These are phyloP conservation scores for Aphis gossypii DNA, from an alignment of 1,140 invertebrate species.

Conservation along the genomic window DNA sequence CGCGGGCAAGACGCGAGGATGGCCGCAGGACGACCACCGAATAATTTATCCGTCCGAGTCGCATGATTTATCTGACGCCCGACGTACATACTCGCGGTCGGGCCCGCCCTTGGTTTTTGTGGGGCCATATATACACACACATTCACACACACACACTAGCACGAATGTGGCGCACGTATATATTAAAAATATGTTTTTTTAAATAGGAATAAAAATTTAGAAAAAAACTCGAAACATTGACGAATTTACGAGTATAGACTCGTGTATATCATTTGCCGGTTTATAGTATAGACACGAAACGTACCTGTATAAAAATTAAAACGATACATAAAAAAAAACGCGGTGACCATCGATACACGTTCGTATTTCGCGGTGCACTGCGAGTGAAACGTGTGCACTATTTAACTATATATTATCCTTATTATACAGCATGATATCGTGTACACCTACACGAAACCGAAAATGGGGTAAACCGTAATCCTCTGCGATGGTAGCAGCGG, in stretches of 20 bases:
- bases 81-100: neutral
- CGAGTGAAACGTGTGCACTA: neutral
- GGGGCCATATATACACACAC: neutral
- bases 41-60: constrained; percentile 54
- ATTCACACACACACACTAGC: too few species aligned
- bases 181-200: constrained; percentile 44
- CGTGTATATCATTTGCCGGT: neutral
- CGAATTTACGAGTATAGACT: constrained; percentile 38
- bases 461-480: neutral
- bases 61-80: constrained; percentile 55
- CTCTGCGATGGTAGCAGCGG: too few species aligned
- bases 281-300: neutral
- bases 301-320: neutral
- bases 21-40: constrained; percentile 53
- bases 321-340: neutral
- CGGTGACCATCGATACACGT: neutral
- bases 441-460: neutral
- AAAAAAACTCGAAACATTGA: constrained; percentile 37
- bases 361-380: neutral
- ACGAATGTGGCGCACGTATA: neutral
- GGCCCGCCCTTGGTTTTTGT: constrained; percentile 47
- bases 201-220: constrained; percentile 46
- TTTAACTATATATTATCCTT: neutral
- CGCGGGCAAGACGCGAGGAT: constrained; percentile 23
- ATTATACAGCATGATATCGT: neutral